Evolutionary conservation across 2,113 vertebrate species (phyloP).

Genomic region (Pangasianodon gigas): DNA sequence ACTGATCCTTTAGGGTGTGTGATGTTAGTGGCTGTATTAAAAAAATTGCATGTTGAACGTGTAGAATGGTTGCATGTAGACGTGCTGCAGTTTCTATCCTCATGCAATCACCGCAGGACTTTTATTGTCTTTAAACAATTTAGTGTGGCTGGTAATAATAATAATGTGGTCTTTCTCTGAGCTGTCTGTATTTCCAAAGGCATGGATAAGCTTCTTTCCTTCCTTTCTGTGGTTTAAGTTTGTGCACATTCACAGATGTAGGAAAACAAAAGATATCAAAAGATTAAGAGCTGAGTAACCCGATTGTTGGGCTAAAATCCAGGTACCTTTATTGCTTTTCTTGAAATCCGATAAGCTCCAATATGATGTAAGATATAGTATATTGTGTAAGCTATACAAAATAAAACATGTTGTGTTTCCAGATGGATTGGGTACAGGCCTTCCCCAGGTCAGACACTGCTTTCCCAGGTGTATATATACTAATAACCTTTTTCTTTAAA

Average conservation of each 20-base stretch:
- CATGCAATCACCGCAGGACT: not conserved
- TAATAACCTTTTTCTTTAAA: not conserved
- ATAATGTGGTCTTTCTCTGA: not conserved
- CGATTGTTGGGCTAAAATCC: not conserved
- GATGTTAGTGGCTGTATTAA: not conserved
- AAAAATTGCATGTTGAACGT: not conserved
- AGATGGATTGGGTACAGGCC: not conserved
- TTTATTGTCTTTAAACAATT: not conserved
- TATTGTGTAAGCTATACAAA: not conserved
- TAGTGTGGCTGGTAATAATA: not conserved
- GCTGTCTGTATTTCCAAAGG: not conserved
- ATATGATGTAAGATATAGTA: not conserved
- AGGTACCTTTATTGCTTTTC: not conserved
- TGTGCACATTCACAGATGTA: not conserved
- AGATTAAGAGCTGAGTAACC: not conserved
- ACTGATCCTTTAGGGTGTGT: not conserved
- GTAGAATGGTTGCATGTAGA: not conserved
- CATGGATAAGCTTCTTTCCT: not conserved
- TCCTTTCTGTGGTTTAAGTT: not conserved
- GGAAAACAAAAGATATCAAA: not conserved
- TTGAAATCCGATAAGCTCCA: not conserved
- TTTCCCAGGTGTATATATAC: not conserved
- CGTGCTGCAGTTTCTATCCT: not conserved
- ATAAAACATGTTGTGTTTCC: not conserved
- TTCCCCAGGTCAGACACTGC: not conserved